These are phyloP conservation scores for Ardeotis arabs DNA, from an alignment of 2,113 vertebrate genomes.

Conservation along the genomic window DNA sequence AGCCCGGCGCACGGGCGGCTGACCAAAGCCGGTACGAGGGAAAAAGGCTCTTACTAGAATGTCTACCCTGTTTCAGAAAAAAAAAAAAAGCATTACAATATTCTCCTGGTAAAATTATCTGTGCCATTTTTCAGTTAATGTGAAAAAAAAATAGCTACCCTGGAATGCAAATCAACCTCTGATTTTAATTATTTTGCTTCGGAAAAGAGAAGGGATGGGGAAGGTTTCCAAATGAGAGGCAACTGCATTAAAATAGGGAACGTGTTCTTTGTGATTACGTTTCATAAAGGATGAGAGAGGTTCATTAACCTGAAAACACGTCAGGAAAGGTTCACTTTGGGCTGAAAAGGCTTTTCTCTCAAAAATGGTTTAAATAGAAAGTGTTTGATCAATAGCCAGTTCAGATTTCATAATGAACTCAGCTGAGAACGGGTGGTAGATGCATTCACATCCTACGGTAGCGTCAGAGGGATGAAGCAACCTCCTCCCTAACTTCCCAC, in stretches of 20 bases:
- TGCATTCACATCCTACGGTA: background rate
- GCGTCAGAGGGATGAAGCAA: background rate
- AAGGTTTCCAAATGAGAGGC: background rate
- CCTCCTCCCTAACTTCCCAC: constrained; percentile 50
- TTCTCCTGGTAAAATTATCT: background rate
- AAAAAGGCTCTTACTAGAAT: background rate
- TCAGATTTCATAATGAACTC: background rate
- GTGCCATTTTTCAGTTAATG: background rate
- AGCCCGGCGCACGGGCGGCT: fast-evolving
- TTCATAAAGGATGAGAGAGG: background rate
- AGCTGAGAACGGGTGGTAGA: background rate
- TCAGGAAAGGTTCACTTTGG: background rate
- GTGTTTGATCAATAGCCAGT: background rate
- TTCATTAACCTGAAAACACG: background rate
- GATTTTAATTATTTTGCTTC: background rate
- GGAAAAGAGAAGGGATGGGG: background rate
- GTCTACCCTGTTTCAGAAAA: background rate
- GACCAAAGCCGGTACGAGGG: background rate
- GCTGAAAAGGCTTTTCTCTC: background rate
- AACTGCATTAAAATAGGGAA: background rate
- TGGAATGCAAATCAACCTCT: background rate
- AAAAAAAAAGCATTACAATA: background rate
- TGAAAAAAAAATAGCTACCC: background rate
- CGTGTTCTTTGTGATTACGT: background rate
- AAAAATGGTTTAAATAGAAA: background rate